Evolutionary conservation across 2,888 invertebrate species (phyloP).

Genomic region (Aelia acuminata): DNA sequence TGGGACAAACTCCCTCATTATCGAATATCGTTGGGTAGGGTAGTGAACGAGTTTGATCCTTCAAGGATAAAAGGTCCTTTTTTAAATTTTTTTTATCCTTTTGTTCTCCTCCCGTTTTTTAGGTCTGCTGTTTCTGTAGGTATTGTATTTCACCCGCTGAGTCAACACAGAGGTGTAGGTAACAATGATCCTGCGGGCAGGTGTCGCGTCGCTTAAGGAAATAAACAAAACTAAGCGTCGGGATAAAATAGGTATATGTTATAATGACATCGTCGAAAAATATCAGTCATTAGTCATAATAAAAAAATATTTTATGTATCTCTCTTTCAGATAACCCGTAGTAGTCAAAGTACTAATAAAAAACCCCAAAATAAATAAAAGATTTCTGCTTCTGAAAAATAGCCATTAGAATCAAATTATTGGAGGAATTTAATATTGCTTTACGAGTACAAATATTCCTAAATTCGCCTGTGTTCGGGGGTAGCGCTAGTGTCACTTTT

Average conservation of each 20-base stretch:
- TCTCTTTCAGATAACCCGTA: no score
- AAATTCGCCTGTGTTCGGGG: no score
- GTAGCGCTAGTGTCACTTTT: no score
- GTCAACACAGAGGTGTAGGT: conserved; percentile 41
- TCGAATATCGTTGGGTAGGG: background rate
- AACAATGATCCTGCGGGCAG: conserved; percentile 23
- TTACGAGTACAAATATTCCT: no score
- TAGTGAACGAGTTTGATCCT: conserved; percentile 45
- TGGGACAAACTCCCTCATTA: conserved; percentile 35
- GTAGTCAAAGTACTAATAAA: no score
- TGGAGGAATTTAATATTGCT: no score
- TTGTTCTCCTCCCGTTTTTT: conserved; percentile 29
- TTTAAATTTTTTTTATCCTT: conserved; percentile 14
- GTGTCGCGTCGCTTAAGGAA: background rate
- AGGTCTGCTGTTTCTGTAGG: conserved; percentile 36
- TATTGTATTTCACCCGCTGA: conserved; percentile 47
- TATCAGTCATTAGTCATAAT: background rate
- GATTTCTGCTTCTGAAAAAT: no score
- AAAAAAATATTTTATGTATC: no score
- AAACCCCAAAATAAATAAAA: no score
- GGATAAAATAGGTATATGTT: background rate
- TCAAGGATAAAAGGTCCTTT: conserved; percentile 35
- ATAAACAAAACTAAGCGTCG: background rate
- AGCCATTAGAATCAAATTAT: no score
- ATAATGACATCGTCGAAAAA: background rate